phyloP scores from a whole-genome alignment of 2,888 invertebrate species.

The Oscheius sp. region DNA sequence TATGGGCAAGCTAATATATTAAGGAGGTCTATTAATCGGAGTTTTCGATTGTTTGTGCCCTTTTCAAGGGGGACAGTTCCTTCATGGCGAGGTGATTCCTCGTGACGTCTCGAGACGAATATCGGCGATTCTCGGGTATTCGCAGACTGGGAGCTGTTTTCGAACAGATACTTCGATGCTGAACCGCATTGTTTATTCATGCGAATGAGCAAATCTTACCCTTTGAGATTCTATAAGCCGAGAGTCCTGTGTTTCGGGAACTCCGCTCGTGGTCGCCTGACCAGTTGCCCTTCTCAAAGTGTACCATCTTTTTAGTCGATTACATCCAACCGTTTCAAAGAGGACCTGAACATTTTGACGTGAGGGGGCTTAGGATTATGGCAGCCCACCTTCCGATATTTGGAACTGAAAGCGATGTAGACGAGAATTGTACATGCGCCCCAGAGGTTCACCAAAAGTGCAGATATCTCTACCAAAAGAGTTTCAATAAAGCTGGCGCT shows the following conservation, averaged over 20 bases:
- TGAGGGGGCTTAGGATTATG: background rate
- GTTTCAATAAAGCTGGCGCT: conserved; percentile 50
- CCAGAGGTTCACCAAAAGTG: conserved; percentile 24
- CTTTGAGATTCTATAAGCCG: conserved; percentile 7
- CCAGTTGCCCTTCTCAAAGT: conserved; percentile 17
- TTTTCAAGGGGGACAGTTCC: conserved; percentile 13
- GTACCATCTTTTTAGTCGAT: conserved; percentile 17
- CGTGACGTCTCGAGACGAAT: conserved; percentile 18
- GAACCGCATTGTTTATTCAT: background rate
- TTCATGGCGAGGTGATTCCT: conserved; percentile 2
- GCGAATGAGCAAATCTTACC: background rate
- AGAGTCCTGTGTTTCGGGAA: conserved; percentile 10
- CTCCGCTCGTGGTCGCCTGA: conserved; percentile 17
- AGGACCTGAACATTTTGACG: conserved; percentile 13
- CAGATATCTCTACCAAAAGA: conserved; percentile 55
- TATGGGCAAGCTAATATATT: background rate
- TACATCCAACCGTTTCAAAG: conserved; percentile 20
- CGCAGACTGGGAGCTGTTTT: conserved; percentile 10
- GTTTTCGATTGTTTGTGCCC: conserved; percentile 17
- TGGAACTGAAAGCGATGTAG: conserved; percentile 30
- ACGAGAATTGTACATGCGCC: conserved; percentile 28
- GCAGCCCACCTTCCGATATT: conserved; percentile 6
- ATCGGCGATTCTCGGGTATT: conserved; percentile 21
- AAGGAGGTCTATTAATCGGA: background rate
- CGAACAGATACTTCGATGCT: conserved; percentile 18